These are phyloP conservation scores for Erinaceus europaeus DNA, from an alignment of 2,113 vertebrate genomes.

Conservation along the genomic window DNA sequence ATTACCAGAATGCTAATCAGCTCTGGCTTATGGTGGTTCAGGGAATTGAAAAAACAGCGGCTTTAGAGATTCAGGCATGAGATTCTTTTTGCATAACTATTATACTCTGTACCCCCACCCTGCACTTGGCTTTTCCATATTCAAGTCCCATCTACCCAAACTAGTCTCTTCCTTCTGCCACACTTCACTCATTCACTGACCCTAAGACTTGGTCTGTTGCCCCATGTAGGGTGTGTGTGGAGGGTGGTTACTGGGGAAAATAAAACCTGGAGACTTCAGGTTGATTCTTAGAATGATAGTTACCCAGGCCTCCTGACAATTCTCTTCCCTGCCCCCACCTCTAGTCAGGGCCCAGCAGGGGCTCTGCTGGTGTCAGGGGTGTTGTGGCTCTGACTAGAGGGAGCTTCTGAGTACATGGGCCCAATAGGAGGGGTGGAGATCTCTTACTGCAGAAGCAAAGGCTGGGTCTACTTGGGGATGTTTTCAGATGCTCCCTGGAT, in stretches of 20 bases:
- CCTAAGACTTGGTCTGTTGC: rapidly evolving
- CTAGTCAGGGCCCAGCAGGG: background rate
- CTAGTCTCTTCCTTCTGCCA: background rate
- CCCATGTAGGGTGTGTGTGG: rapidly evolving
- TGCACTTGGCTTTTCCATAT: background rate
- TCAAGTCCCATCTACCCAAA: rapidly evolving
- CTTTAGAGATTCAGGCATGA: too few relatives aligned
- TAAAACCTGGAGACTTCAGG: background rate
- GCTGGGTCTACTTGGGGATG: background rate
- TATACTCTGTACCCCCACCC: too few relatives aligned
- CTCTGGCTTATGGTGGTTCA: too few relatives aligned
- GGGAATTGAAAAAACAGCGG: too few relatives aligned
- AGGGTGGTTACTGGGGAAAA: too few relatives aligned
- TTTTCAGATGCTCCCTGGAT: background rate
- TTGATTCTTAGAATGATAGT: background rate
- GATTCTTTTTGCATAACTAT: too few relatives aligned
- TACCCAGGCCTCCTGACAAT: rapidly evolving
- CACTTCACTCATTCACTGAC: background rate
- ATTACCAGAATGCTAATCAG: too few relatives aligned
- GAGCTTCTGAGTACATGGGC: background rate
- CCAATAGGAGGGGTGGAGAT: rapidly evolving
- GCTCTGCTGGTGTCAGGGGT: background rate
- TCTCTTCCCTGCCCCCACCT: background rate
- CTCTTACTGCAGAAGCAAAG: background rate
- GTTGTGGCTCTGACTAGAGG: background rate